Base-by-base conservation (phyloP, 2,888 invertebrate genomes). In the Tuta absoluta region DNA sequence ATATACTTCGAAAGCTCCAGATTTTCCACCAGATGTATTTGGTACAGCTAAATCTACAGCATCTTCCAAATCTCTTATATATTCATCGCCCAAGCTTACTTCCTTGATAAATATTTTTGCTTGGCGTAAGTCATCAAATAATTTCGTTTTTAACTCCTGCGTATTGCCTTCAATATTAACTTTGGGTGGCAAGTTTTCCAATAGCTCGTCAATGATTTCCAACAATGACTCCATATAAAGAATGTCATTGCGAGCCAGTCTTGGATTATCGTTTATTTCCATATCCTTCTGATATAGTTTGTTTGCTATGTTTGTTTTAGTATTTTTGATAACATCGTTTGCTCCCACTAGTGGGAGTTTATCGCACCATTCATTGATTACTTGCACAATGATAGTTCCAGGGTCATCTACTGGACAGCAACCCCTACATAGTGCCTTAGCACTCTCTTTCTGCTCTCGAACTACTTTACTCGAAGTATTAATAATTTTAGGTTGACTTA, bases 341-440 rank as follows among this genome's bases (percentile, higher is more conserved):
- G 71, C 66, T 61, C 67, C 71, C 53, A 73, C 67, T 3, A 86
- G 72, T 41, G 85, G 85, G 61, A 87, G 71, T 21, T 76, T 71
- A 10, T 77, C 73, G 60, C 78, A 81, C 86, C 86, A 88, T 24
- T 71, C 74, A 66, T 86, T 85, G 64, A 88, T 80, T 12, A 74
- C 73, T 65, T 85, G 76, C 4, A 84, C 76, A 48, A 85, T 73
- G 23, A 69, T 41, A 28, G 70, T 66, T 19, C 74, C 78, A 28
- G 78, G 74, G 63, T 72, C 69, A 14, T 69, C 60, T n/a, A 28
- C 48, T 23, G 60, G 48, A 48, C 41, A 60, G 33, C 56, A 56
- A 10, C 56, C 56, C 33, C 56, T 56, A 17, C 56, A 56, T 19
- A 10, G 11, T n/a, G 19, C 12, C n/a, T 56, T 56, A 33, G 8